Evolutionary conservation across 2,797 vertebrate species (phyloP).

Genomic region (Taenioides sp.): DNA sequence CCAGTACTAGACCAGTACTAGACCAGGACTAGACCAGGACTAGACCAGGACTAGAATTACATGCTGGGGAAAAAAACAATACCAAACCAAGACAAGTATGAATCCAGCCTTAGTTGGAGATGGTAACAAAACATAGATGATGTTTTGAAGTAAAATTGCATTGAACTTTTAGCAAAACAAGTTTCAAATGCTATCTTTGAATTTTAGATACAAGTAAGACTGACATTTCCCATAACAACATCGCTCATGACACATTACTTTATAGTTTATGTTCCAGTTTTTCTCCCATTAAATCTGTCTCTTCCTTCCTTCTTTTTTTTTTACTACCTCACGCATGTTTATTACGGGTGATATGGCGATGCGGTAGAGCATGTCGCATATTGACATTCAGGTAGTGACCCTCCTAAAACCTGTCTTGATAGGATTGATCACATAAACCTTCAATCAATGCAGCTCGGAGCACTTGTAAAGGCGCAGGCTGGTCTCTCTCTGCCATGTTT

Average conservation of each 20-base stretch:
- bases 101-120: too few relatives aligned
- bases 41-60: neutral
- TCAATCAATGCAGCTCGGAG: slow-evolving; percentile 57
- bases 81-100: too few relatives aligned
- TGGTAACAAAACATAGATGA: neutral
- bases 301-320: neutral
- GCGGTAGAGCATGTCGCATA: slow-evolving; percentile 26
- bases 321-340: neutral
- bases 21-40: neutral
- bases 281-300: neutral
- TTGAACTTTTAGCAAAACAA: neutral
- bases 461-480: slow-evolving; percentile 59
- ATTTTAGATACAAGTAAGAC: neutral
- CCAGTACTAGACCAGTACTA: neutral
- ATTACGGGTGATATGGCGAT: slow-evolving; percentile 23
- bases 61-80: too few relatives aligned
- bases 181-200: neutral
- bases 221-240: neutral
- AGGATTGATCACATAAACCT: slow-evolving; percentile 63
- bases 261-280: neutral
- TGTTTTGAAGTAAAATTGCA: neutral
- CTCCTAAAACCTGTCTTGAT: slow-evolving; percentile 58
- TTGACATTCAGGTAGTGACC: slow-evolving; percentile 58
- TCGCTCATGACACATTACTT: neutral
- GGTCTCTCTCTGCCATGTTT: slow-evolving; percentile 40